Evolutionary conservation across 1,140 invertebrate species (phyloP).

Genomic region (Drosophila chauvacae): DNA sequence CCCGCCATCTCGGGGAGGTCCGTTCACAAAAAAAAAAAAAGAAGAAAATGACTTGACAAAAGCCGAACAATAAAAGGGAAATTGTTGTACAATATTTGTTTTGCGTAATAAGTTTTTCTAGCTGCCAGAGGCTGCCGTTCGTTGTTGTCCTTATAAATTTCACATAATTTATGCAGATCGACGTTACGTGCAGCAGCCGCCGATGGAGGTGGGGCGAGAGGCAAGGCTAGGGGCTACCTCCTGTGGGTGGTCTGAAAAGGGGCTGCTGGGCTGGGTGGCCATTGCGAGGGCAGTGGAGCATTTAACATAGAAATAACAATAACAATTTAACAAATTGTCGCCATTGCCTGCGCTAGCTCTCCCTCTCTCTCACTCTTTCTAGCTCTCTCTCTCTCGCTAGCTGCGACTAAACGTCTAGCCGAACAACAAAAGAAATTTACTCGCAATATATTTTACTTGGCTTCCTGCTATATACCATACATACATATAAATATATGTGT

Average conservation of each 20-base stretch:
- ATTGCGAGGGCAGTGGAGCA: slow-evolving; percentile 75
- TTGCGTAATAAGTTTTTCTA: slow-evolving; percentile 75
- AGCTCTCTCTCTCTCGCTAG: not conserved
- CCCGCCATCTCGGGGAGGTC: slow-evolving; percentile 12
- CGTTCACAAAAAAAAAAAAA: slow-evolving; percentile 8
- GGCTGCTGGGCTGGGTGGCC: slow-evolving; percentile 12
- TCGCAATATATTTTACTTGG: slow-evolving; percentile 77
- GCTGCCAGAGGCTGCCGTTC: slow-evolving; percentile 42
- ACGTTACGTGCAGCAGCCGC: slow-evolving; percentile 75
- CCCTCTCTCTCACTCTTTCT: slow-evolving; percentile 9
- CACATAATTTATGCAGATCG: slow-evolving; percentile 82
- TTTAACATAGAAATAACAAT: slow-evolving; percentile 84
- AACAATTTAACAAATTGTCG: slow-evolving; percentile 83
- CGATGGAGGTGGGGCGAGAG: not conserved
- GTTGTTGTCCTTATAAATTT: slow-evolving; percentile 77
- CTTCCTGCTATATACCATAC: slow-evolving; percentile 66
- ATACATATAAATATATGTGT: slow-evolving; percentile 10
- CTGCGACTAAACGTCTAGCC: slow-evolving; percentile 68
- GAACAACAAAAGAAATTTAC: slow-evolving; percentile 76
- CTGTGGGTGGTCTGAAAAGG: not conserved
- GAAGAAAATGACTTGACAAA: slow-evolving; percentile 25
- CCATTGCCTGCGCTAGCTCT: slow-evolving; percentile 41
- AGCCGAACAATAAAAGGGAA: slow-evolving; percentile 57
- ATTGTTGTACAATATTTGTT: slow-evolving; percentile 76
- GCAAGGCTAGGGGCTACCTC: not conserved